Conservation (phyloP, 2,113 vertebrate genomes). For the Tauraco erythrolophus region DNA sequence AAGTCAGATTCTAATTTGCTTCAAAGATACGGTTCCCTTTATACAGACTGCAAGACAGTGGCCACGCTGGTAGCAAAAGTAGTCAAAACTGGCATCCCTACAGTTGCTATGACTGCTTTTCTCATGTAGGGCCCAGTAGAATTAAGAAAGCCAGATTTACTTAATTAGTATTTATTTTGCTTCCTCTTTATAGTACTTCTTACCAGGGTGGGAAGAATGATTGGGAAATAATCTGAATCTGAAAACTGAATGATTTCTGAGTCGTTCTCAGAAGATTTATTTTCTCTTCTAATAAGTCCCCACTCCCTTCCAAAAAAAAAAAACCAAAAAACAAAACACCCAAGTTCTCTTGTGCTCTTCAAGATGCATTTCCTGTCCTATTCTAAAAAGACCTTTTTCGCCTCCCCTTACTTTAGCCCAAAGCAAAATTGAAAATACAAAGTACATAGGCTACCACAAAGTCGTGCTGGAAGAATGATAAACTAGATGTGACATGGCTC, state of each 20-base stretch:
- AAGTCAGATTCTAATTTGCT: not conserved
- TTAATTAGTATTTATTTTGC: not conserved
- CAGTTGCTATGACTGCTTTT: not conserved
- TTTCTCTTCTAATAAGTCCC: not conserved
- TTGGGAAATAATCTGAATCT: not conserved
- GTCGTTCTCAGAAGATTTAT: not conserved
- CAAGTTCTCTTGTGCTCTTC: not conserved
- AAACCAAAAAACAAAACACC: too few relatives aligned
- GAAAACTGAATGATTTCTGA: not conserved
- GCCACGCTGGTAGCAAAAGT: not conserved
- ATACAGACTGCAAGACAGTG: not conserved
- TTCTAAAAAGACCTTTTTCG: not conserved
- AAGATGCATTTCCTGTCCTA: not conserved
- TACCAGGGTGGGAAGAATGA: not conserved
- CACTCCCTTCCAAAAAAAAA: not conserved
- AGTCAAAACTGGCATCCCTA: not conserved
- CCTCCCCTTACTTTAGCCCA: not conserved
- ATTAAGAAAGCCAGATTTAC: not conserved
- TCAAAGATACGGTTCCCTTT: not conserved
- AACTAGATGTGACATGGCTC: conserved; percentile 31
- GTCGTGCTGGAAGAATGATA: not conserved
- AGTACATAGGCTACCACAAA: not conserved
- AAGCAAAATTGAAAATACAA: not conserved
- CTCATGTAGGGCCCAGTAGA: rapidly evolving
- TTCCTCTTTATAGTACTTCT: not conserved